phyloP scores from a whole-genome alignment of 2,113 vertebrate genomes.

The Gnathonemus longibarbis region DNA sequence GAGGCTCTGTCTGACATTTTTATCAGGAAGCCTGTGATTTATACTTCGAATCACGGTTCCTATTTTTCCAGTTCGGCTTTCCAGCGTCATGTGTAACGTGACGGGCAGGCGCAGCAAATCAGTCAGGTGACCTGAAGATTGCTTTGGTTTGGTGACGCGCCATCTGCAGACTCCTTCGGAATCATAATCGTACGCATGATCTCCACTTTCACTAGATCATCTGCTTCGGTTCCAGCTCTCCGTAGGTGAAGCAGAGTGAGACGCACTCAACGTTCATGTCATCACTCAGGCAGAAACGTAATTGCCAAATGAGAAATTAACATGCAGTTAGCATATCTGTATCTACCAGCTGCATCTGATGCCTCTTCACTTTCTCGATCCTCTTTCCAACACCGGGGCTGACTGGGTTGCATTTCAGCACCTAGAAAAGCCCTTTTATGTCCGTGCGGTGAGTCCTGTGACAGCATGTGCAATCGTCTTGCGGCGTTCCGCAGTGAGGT shows the following conservation, averaged over 20 bases:
- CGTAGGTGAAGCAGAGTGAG: not conserved
- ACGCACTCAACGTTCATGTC: not conserved
- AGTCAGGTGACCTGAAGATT: not conserved
- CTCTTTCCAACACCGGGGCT: slow-evolving; percentile 31
- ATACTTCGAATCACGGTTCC: not conserved
- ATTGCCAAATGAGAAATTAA: not conserved
- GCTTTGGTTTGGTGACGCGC: not conserved
- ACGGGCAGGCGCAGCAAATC: not conserved
- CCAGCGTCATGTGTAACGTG: not conserved
- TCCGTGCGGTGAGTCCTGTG: slow-evolving; percentile 74
- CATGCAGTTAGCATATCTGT: slow-evolving; percentile 23
- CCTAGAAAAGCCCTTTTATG: slow-evolving; percentile 77
- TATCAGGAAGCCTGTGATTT: not conserved
- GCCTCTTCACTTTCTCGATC: slow-evolving; percentile 36
- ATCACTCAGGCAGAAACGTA: slow-evolving; percentile 24
- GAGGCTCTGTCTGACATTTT: not conserved
- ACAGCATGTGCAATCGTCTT: slow-evolving; percentile 75
- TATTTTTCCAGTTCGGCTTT: not conserved
- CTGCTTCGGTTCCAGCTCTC: not conserved
- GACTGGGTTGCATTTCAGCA: slow-evolving; percentile 56
- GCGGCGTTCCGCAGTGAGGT: slow-evolving; percentile 80
- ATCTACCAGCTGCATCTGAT: not conserved
- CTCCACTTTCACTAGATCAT: not conserved
- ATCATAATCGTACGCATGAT: not conserved
- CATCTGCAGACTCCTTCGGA: not conserved